Base-by-base conservation (phyloP, 2,888 invertebrate species). In the Caenorhabditis becei region DNA sequence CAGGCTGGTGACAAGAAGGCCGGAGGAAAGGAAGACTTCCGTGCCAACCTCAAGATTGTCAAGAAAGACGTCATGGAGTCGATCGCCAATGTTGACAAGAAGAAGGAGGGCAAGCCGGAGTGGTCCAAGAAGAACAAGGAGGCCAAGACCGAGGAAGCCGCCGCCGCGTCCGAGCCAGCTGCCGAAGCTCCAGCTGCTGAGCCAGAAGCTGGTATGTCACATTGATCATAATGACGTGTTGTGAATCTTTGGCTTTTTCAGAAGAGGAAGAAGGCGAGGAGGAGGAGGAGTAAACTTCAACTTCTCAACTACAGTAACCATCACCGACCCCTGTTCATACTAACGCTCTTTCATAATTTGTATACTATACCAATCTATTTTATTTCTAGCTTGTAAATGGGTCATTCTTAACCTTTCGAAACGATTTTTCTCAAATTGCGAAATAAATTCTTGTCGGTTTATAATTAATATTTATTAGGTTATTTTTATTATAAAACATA, bases 31-130 rank as follows among this genome's bases (percentile, higher is more conserved):
- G 72, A 77, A 63, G 83, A 85, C 71, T 85, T 85, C 83, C 96
- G 97, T 93, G 96, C 96, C 93, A 97, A 97, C 93, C 95, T 98
- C 92, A 98, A 98, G 94, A 96, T 96, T 92, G 97, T 97, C 91
- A 97, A 97, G 87, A 91, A 91, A 94, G 97, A 97, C 93, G 94
- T 97, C 92, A 97, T 86, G 83, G 87, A 87, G 37, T 75, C 84
- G 26, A 80, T 83, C 69, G 82, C 82, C 56, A 84, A 85, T 53
- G 80, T 82, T 32, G 83, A 89, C 87, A 86, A 85, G 77, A 89
- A 89, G 84, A 89, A 91, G 83, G 86, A 89, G 59, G 90, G 88
- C 78, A 90, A 90, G 86, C 90, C 90, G 51, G 90, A 90, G 41
- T 90, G 90, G 90, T 87, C 87, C 49, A 89, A 90, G 86, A 84